Base-by-base conservation (phyloP, 2,888 invertebrate species). In the Neoascia interrupta region DNA sequence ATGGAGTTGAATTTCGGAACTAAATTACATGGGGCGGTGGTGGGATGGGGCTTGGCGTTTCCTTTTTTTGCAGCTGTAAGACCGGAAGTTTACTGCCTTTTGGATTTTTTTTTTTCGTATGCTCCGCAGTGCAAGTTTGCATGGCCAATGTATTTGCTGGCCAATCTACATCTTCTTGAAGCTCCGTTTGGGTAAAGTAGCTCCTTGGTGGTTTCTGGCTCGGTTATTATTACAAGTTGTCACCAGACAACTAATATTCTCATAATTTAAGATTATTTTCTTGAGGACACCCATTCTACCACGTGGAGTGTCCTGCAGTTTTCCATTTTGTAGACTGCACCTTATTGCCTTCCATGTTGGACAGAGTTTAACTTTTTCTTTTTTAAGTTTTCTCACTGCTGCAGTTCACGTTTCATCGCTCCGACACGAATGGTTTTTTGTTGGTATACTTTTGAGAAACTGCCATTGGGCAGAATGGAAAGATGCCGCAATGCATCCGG, bases 201-300 rank as follows among this genome's bases (percentile, higher is more conserved):
- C 56, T 53, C n/a, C n/a, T n/a, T n/a, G n/a, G 15, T 49, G 19
- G 31, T 75, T 15, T 43, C 36, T 80, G 34, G 66, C 45, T 54
- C 69, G 76, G 82, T 79, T 82, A 81, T 81, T 82, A 81, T 82
- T 80, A 83, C 83, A 82, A 83, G 83, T 83, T 83, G 82, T 83
- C 83, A 83, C 80, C 83, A 75, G 66, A 61, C 68, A 81, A 76
- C 81, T 82, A 82, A 83, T 82, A 83, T 83, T 83, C 82, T 81
- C 82, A 83, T 83, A 83, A 83, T 83, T 83, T 82, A 83, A 83
- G 83, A 83, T 83, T 83, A 83, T 82, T 83, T 81, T 81, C 82
- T 72, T 72, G 54, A 39, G 70, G 43, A 60, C 28, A 58, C 66
- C 45, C 43, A 11, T 18, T 10, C 26, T 34, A 8, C 11, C 34